Evolutionary conservation across 2,113 vertebrate species (phyloP), one percentile per base, ranked within the genome.

Genomic region (Istiophorus platypterus): DNA sequence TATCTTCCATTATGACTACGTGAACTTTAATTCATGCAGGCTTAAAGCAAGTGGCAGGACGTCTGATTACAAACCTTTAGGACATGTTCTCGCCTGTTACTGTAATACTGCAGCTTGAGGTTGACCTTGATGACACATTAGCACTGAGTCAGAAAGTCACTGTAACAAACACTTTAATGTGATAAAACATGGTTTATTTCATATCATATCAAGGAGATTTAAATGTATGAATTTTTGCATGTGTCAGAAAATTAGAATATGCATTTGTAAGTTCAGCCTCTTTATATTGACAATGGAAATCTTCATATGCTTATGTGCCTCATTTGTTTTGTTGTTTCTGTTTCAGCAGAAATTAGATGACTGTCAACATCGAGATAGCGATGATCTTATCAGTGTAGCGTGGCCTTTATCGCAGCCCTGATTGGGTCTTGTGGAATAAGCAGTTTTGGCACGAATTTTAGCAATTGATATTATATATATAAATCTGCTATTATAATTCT

Each of bases 241-340:
- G 31, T 34, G 31, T 34, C 31, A 34, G 31, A 3, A 34, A 34
- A 34, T 9, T 9, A 39, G 3, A 42, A 57, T 57, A 29, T 17
- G 12, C 29, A 39, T n/a, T 42, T 57, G 9, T 41, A 37, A 1
- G 14, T 31, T 45, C 34, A 34, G 6, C 31, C 31, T 57, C 10
- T 45, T 76, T 27, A 67, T 67, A 24, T 52, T 27, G 8, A 58
- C 7, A 37, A 51, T 10, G 45, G 26, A 69, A 47, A 71, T 66
- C 26, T 52, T 18, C 3, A 34, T 29, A n/a, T n/a, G n/a, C n/a
- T n/a, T n/a, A n/a, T n/a, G 7, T 76, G 73, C 34, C 9, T 34
- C 14, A 49, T 47, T 37, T 57, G 15, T 69, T 42, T 18, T 58
- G 24, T 6, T 2, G 62, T 34, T 82, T 85, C 31, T 6, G 31